phyloP scores from a whole-genome alignment of 2,888 invertebrate genomes.

The Pandemis heparana region DNA sequence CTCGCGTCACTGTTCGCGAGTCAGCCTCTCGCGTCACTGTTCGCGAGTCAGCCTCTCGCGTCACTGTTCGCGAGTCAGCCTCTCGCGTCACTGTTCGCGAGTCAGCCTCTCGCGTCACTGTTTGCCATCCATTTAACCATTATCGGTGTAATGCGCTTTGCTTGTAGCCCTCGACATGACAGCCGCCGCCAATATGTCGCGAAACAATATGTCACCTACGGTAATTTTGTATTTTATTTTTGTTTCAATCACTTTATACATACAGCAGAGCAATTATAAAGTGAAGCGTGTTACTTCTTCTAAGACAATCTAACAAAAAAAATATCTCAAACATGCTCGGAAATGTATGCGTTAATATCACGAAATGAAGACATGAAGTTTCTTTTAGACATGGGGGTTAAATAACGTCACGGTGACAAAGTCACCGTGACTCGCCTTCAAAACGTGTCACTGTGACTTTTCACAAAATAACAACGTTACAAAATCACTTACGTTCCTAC shows the following conservation, averaged over 20 bases:
- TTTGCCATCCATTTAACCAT: constrained; percentile 69
- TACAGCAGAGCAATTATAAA: background rate
- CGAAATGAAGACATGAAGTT: too few species aligned
- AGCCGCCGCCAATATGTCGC: constrained; percentile 16
- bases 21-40: constrained; percentile 57
- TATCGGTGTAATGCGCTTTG: constrained; percentile 70
- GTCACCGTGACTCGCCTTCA: too few species aligned
- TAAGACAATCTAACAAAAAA: too few species aligned
- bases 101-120: constrained; percentile 53
- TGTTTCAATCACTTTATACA: background rate
- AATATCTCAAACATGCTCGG: too few species aligned
- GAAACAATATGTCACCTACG: constrained; percentile 1
- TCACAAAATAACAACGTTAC: too few species aligned
- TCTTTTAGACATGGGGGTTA: too few species aligned
- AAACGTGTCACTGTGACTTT: too few species aligned
- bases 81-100: constrained; percentile 51
- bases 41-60: constrained; percentile 53
- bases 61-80: constrained; percentile 64
- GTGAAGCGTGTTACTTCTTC: too few species aligned
- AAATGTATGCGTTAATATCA: too few species aligned
- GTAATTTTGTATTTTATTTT: background rate
- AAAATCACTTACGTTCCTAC: too few species aligned
- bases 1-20: constrained; percentile 64
- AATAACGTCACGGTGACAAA: too few species aligned
- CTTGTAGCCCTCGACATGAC: constrained; percentile 56